Conservation (phyloP, 2,888 invertebrate species). For the Sepiola atlantica region DNA sequence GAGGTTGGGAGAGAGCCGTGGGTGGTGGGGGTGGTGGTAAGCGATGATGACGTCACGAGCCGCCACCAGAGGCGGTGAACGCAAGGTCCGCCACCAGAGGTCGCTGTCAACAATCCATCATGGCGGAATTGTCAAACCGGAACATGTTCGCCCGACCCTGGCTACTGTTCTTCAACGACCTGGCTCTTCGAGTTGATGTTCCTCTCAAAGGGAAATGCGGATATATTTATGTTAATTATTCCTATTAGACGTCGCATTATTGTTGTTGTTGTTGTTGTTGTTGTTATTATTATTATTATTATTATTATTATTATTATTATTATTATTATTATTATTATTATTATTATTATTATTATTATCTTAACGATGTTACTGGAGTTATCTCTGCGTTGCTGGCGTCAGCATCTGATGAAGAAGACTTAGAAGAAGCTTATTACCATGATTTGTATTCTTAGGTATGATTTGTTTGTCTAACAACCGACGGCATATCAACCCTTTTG, state of each 20-base stretch:
- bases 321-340: no score
- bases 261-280: background rate
- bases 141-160: background rate
- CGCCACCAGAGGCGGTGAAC: background rate
- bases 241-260: background rate
- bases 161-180: background rate
- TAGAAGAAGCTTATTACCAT: no score
- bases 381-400: background rate
- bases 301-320: no score
- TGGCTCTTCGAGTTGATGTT: background rate
- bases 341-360: background rate
- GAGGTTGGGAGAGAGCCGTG: no score
- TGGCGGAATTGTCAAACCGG: conserved; percentile 7
- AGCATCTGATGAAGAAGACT: background rate
- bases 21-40: no score
- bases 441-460: no score
- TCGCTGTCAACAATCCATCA: conserved; percentile 6
- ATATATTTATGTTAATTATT: background rate
- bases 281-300: background rate
- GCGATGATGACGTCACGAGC: background rate
- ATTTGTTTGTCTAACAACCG: no score
- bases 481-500: no score
- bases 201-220: background rate
- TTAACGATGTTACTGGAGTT: background rate
- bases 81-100: conserved; percentile 12